phyloP scores from a whole-genome alignment of 2,113 vertebrate species.

The Patagioenas fasciata region DNA sequence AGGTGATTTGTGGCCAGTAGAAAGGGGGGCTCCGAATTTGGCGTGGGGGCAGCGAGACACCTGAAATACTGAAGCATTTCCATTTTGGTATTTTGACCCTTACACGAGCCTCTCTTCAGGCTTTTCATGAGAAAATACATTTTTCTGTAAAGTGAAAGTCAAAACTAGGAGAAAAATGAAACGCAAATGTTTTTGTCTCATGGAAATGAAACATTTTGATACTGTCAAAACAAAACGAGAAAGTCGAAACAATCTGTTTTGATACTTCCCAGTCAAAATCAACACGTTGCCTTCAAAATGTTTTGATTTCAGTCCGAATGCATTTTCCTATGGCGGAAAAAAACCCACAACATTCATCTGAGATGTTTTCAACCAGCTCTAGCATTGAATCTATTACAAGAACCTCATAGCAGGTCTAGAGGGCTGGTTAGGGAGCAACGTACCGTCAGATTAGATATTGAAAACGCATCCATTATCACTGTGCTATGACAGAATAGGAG shows the following conservation, averaged over 20 bases:
- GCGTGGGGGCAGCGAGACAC: not conserved
- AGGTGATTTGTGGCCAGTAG: not conserved
- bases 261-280: constrained; percentile 36
- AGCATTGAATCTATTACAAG: not conserved
- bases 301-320: constrained; percentile 41
- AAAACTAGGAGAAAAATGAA: constrained; percentile 2
- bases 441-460: not conserved
- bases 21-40: not conserved
- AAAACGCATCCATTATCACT: not conserved
- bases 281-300: constrained; percentile 17
- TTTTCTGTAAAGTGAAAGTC: constrained; percentile 8
- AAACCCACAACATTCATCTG: not conserved
- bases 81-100: not conserved
- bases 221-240: constrained; percentile 42
- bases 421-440: not conserved
- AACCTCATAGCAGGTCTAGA: not conserved
- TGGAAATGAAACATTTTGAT: constrained; percentile 59
- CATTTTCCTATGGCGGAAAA: not conserved
- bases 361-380: fast-evolving
- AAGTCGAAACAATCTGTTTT: constrained; percentile 61
- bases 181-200: constrained; percentile 51
- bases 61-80: not conserved
- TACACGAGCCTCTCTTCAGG: not conserved
- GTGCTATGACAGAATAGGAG: not conserved
- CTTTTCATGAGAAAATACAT: not conserved